A percentile compares a stretch with the other conserved stretches of the same genome.
Evolutionary conservation across 1,140 invertebrate genomes (phyloP).

Genomic region (Conus betulinus): DNA sequence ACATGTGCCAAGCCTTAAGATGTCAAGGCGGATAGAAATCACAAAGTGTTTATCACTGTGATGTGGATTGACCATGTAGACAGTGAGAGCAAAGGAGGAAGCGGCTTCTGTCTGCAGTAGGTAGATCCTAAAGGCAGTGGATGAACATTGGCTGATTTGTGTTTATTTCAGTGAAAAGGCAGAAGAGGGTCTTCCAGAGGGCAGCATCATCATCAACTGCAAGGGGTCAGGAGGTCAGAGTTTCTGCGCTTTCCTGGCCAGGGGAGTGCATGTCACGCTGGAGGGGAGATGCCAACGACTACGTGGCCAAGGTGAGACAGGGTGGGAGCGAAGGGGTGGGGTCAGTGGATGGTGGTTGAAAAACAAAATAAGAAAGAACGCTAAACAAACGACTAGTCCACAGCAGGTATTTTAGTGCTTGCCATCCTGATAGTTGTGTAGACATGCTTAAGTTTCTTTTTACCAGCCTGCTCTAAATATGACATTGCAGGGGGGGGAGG

Average conservation of each 20-base stretch:
- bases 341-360: no score
- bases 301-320: slow-evolving; percentile 88
- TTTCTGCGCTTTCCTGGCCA: slow-evolving; percentile 98
- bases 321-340: not conserved
- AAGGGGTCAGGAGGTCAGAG: slow-evolving; percentile 98
- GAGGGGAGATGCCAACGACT: slow-evolving; percentile 99
- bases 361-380: no score
- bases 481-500: no score
- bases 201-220: slow-evolving; percentile 90
- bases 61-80: not conserved
- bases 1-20: no score
- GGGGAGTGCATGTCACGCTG: slow-evolving; percentile 91
- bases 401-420: no score
- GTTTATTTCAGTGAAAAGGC: slow-evolving; percentile 85
- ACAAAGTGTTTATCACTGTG: no score
- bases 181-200: slow-evolving; percentile 90
- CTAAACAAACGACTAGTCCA: no score
- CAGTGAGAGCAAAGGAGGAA: not conserved
- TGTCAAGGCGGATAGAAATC: no score
- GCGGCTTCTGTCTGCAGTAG: not conserved
- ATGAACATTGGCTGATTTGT: not conserved
- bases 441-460: no score
- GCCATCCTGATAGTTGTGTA: no score
- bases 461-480: no score
- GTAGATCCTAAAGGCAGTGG: not conserved